Base-by-base conservation (phyloP, 2,113 vertebrate species). In the Tragelaphus scriptus region DNA sequence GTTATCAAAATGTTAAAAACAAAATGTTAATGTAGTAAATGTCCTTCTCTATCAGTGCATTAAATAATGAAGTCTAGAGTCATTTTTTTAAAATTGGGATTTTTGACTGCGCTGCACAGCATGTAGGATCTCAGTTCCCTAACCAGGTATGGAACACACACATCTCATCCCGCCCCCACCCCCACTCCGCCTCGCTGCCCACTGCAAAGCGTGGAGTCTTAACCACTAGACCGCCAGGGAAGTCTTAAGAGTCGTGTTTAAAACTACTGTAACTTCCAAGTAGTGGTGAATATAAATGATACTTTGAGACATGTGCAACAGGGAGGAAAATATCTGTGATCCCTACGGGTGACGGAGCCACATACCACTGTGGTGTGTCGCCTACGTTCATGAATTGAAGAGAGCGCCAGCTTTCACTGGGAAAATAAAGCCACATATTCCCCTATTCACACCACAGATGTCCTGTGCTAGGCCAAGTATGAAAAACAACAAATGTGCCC, bases 321-420 rank as follows among this genome's bases (percentile, higher is more conserved):
- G 85, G 84, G 79, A 71, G 26, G 90, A 85, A 86, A 90, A 44
- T 30, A 55, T 44, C 68, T 36, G n/a, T 81, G 87, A 75, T 95
- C 80, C 87, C 53, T 32, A 12, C 14, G 3, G 75, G 82, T 32
- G 91, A 88, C 87, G 36, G 86, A 59, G 25, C 47, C 71, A 75
- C 30, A 40, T 4, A 40, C 17, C 58, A 10, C 63, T 56, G 2
- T 28, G 61, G 16, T 86, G 55, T 28, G 55, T 14, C 40, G 7
- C 63, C n/a, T 26, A 47, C 12, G 25, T 32, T 59, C 75, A 47
- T 23, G 81, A 81, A 71, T 40, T 2, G 8, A 81, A 86, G n/a
- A 49, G 49, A 75, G 81, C 1, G n/a, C 25, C 40, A 17, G 85
- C 40, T 93, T 87, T 53, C 44, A 36, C 36, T 77, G 79, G 30